Base-by-base conservation (phyloP, 2,888 invertebrate species). In the Lordiphosa andalusiaca region DNA sequence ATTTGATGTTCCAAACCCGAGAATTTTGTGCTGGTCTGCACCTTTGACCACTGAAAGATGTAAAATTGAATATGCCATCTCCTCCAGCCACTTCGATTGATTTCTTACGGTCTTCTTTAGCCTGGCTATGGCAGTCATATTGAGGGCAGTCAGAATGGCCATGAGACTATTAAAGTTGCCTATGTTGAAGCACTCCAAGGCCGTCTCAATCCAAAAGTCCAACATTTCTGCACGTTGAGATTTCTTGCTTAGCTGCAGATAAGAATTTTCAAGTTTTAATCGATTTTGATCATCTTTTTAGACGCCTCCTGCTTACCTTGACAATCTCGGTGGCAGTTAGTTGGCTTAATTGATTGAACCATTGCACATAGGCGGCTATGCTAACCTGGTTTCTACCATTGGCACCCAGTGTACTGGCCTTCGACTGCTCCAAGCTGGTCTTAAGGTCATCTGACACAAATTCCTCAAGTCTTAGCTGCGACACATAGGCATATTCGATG, bases 101-200 rank as follows among this genome's bases (percentile, higher is more conserved):
- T 10, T 12, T 53, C 92, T 92, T 91, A 98, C 98, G 80, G 98
- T 98, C 91, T 97, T 97, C 91, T 97, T 98, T 63, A 98, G 92
- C 86, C 98, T 92, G n/a, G 95, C 93, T 70, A 98, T 93, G 7
- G 97, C 95, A 10, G 95, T 94, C 94, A 97, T 95, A 88, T 97
- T 97, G 66, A 98, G 91, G 2, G 98, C 98, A 56, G 97, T 96
- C 76, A 97, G 95, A 82, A 98, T 98, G 6, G 98, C 97, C 98
- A 98, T 98, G 40, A 98, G 91, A 33, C 98, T 98, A 90, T 98
- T 98, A 89, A 98, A 98, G 90, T 98, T 98, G 49, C 98, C 98
- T 74, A 98, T 95, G 90, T 98, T 98, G 90, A 98, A 97, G 88
- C 98, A 98, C 88, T 98, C 98, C 62, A 97, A 92, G 2, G 97